These are phyloP conservation scores for Anastatus disparis DNA, from an alignment of 1,140 invertebrate species.

Conservation along the genomic window DNA sequence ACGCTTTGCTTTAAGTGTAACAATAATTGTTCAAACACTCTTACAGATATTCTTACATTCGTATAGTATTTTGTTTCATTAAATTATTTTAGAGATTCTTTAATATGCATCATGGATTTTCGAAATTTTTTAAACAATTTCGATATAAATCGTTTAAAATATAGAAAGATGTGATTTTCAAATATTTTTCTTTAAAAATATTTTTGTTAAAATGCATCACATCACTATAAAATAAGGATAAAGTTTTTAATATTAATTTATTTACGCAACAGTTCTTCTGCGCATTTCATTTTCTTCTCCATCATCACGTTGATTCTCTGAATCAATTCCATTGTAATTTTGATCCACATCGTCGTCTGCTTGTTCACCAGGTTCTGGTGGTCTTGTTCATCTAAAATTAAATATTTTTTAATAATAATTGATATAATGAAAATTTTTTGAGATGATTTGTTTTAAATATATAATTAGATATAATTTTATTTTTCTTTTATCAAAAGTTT, in stretches of 20 bases:
- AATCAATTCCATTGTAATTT: constrained; percentile 45
- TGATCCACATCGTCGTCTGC: constrained; percentile 55
- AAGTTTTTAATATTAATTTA: too few species aligned
- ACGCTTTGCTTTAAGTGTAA: neutral
- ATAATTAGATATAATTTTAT: neutral
- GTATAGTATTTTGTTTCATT: neutral
- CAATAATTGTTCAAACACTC: neutral
- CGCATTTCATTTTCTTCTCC: constrained; percentile 4
- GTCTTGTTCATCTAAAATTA: constrained; percentile 64
- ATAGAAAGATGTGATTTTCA: neutral
- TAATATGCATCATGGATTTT: neutral
- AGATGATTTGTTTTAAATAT: constrained; percentile 13
- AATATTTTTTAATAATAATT: constrained; percentile 3
- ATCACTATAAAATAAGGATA: too few species aligned
- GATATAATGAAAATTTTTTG: neutral
- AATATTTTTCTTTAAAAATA: neutral
- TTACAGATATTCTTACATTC: constrained; percentile 6
- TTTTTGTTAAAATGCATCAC: too few species aligned
- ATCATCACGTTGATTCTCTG: constrained; percentile 23
- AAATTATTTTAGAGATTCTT: neutral
- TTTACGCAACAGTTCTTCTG: constrained; percentile 16
- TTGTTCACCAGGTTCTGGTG: constrained; percentile 56
- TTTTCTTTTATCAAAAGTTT: too few species aligned
- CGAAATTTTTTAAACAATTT: neutral
- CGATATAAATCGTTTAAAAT: constrained; percentile 5